Evolutionary conservation across 2,888 invertebrate species (phyloP).

Genomic region (Megastigmus dorsalis): DNA sequence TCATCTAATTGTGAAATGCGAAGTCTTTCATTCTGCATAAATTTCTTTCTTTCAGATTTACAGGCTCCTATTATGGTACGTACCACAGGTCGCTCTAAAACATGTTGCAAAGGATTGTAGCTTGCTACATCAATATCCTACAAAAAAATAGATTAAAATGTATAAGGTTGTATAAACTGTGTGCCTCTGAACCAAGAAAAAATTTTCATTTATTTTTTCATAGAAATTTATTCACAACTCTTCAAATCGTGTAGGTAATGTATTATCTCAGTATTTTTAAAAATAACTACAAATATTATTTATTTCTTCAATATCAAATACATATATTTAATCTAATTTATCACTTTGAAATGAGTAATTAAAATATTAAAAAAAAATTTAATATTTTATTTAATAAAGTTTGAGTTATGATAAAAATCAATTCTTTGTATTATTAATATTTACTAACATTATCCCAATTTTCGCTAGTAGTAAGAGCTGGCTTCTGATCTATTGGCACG

Average conservation of each 20-base stretch:
- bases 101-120: constrained; percentile 57
- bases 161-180: too few species aligned
- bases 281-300: too few species aligned
- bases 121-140: constrained; percentile 53
- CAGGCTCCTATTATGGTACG: constrained; percentile 49
- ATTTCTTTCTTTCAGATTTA: constrained; percentile 57
- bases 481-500: constrained; percentile 2
- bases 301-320: too few species aligned
- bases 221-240: too few species aligned
- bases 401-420: too few species aligned
- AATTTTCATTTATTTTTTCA: too few species aligned
- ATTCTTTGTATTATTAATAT: too few species aligned
- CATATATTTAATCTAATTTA: not conserved
- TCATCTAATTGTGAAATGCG: constrained; percentile 49
- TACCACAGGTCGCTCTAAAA: constrained; percentile 48
- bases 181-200: too few species aligned
- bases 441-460: constrained; percentile 56
- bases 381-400: too few species aligned
- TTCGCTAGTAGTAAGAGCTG: not conserved
- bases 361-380: too few species aligned
- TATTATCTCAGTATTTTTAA: too few species aligned
- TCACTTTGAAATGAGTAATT: not conserved
- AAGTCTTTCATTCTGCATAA: constrained; percentile 51
- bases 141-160: constrained; percentile 2
- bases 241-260: too few species aligned